Evolutionary conservation across 1,140 invertebrate species (phyloP), one percentile per base, ranked within the genome.

Genomic region (Mizuhopecten yessoensis): DNA sequence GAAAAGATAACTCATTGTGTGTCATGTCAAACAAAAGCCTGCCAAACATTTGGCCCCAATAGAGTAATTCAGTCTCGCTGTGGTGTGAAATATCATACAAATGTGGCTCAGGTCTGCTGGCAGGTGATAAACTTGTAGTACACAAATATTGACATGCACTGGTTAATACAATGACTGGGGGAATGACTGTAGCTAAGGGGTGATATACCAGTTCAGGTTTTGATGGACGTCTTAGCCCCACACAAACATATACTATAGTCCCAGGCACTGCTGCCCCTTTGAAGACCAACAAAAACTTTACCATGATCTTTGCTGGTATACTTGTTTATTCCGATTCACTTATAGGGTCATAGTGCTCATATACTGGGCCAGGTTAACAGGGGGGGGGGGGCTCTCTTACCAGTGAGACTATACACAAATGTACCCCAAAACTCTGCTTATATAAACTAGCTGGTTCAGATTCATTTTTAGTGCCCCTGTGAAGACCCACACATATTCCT

Each of bases 81-180:
- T 75, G 57, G 57, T 75, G 57, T 75, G 57, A 75, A 75, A 75
- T 75, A 29, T 75, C 57, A 75, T 29, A 75, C 57, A n/a, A 75
- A 75, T 75, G 23, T 75, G 57, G 23, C 57, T 13, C 17, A 1
- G 42, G 17, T 45, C 17, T 45, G 42, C 9, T 75, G n/a, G 57
- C 57, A 75, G 57, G 57, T 75, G 57, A 75, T 75, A 75, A 17
- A 75, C 57, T 29, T 75, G 57, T 75, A 75, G 29, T 75, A 75
- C 29, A 75, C 57, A n/a, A 75, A 75, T 75, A 75, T 75, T 75
- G 57, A 75, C 57, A 75, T 75, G 57, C 57, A 75, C 57, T 29
- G 57, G 23, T 75, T 75, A 75, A n/a, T 75, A 75, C 57, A 75
- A 75, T 75, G n/a, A 29, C 57, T 29, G n/a, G 57, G 23, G 29